Conservation (phyloP, 2,113 vertebrate genomes). For the Lophochroa leadbeateri region DNA sequence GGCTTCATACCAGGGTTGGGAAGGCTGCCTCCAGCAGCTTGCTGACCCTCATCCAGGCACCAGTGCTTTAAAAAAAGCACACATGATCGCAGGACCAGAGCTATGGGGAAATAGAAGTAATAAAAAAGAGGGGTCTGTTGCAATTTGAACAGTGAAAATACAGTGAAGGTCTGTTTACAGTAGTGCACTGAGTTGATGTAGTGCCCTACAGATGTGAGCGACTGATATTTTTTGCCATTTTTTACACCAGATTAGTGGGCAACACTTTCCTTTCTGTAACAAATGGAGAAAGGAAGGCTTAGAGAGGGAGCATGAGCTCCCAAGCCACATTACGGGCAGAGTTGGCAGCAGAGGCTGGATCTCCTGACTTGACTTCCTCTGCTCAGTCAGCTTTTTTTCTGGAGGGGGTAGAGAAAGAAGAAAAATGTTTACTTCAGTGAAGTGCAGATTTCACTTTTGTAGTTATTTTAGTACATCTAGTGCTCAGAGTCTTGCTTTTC, state of each 20-base stretch:
- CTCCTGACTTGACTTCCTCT: conserved; percentile 7
- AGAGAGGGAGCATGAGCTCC: background rate
- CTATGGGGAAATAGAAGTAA: background rate
- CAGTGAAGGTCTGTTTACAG: background rate
- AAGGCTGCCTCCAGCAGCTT: background rate
- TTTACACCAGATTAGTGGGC: background rate
- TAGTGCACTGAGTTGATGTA: background rate
- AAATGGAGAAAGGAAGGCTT: background rate
- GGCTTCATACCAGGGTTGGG: fast-evolving
- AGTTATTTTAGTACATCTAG: background rate
- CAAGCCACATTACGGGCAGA: conserved; percentile 3
- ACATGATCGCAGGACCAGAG: fast-evolving
- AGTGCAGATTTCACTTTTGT: background rate
- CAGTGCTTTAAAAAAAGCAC: background rate
- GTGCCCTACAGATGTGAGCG: background rate
- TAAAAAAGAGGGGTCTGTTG: background rate
- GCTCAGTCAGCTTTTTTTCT: background rate
- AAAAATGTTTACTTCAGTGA: background rate
- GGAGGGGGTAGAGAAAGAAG: background rate
- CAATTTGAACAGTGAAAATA: background rate
- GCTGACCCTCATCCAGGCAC: background rate
- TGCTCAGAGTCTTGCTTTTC: background rate
- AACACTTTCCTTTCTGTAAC: background rate
- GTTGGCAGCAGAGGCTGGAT: background rate
- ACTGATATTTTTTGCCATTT: background rate